These are phyloP conservation scores for Eudemis profundana DNA, from an alignment of 2,888 invertebrate species.

Conservation along the genomic window DNA sequence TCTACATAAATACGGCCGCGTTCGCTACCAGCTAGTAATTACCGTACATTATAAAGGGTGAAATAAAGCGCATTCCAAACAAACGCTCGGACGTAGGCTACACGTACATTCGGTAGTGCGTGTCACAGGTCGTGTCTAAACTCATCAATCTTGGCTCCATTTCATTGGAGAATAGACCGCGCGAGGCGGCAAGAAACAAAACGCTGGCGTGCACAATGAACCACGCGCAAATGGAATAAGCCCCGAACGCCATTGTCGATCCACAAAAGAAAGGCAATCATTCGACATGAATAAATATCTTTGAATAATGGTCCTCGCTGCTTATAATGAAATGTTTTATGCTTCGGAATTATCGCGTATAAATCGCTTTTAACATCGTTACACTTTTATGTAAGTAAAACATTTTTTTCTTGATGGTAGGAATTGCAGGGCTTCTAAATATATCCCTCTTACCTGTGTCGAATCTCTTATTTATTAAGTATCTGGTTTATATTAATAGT, in stretches of 20 bases:
- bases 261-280: conserved; percentile 84
- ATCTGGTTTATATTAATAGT: too few species aligned
- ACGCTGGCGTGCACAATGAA: conserved; percentile 77
- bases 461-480: neutral
- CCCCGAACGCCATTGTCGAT: conserved; percentile 77
- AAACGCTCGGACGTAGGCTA: conserved; percentile 53
- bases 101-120: conserved; percentile 79
- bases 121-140: conserved; percentile 83
- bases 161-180: conserved; percentile 75
- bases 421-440: conserved; percentile 3
- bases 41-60: conserved; percentile 77
- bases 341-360: conserved; percentile 78
- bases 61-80: conserved; percentile 77
- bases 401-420: conserved; percentile 11
- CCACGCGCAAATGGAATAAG: conserved; percentile 78
- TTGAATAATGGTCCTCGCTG: conserved; percentile 80
- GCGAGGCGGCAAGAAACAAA: conserved; percentile 63
- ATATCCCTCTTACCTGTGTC: neutral
- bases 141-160: conserved; percentile 83
- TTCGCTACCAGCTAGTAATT: conserved; percentile 73
- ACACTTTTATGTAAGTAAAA: conserved; percentile 31
- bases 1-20: conserved; percentile 62
- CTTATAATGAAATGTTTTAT: conserved; percentile 83
- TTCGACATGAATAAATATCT: conserved; percentile 85
- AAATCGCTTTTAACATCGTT: conserved; percentile 69